Percentiles rank a stretch among this genome's conserved stretches.
These are phyloP conservation scores for Syrmaticus mikado DNA, from an alignment of 2,113 vertebrate genomes.

Conservation along the genomic window DNA sequence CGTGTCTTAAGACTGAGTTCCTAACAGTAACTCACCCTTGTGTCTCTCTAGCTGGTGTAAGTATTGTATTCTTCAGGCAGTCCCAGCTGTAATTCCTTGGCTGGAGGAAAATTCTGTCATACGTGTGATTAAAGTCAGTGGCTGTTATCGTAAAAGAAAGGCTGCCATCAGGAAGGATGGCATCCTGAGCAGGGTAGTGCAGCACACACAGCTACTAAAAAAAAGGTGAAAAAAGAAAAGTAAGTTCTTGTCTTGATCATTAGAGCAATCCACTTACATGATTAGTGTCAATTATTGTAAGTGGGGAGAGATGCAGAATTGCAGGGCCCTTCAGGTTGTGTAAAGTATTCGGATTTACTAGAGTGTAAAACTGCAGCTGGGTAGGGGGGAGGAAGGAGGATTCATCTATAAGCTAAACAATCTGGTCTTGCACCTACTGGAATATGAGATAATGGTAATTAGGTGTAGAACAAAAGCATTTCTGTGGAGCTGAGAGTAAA, in stretches of 20 bases:
- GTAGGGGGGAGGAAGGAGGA: neutral
- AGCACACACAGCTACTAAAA: neutral
- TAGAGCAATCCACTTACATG: neutral
- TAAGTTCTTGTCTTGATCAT: neutral
- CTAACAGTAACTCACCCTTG: neutral
- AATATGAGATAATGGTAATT: neutral
- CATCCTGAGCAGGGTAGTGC: neutral
- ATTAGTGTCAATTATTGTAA: neutral
- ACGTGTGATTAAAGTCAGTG: neutral
- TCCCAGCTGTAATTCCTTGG: neutral
- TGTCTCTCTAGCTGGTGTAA: neutral
- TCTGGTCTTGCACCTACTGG: neutral
- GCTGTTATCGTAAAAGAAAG: neutral
- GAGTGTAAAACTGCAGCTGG: neutral
- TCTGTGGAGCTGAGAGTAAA: neutral
- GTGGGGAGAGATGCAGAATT: neutral
- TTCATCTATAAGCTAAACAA: neutral
- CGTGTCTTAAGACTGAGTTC: neutral
- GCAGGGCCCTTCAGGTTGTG: neutral
- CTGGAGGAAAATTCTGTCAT: neutral
- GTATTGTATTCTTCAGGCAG: neutral
- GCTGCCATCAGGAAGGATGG: neutral
- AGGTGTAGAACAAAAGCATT: neutral
- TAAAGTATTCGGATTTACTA: neutral
- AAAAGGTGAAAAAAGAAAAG: neutral